These are phyloP conservation scores for Penaeus indicus DNA, from an alignment of 1,140 invertebrate species.

Conservation along the genomic window DNA sequence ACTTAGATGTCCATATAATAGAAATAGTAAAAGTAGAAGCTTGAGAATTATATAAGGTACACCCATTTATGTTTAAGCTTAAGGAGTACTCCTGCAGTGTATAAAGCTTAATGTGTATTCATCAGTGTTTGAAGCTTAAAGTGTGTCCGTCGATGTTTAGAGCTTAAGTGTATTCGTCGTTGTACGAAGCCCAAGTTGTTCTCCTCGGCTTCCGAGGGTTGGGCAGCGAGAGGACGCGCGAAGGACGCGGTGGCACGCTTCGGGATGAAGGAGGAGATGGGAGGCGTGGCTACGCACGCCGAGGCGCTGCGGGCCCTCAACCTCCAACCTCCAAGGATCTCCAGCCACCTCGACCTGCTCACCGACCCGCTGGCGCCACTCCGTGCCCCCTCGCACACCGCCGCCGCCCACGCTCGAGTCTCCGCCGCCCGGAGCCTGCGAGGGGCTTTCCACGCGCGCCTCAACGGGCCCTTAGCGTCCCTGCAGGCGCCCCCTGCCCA, in stretches of 20 bases:
- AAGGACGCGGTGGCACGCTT: conserved; percentile 2
- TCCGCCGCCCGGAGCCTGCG: conserved; percentile 4
- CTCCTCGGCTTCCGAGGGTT: background rate
- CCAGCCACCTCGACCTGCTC: conserved; percentile 52
- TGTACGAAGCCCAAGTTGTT: background rate
- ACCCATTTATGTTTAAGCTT: too few relatives aligned
- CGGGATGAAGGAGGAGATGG: conserved; percentile 36
- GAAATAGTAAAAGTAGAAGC: background rate
- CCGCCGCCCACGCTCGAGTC: conserved; percentile 16
- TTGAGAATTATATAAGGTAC: conserved; percentile 24
- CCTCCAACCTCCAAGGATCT: conserved; percentile 56
- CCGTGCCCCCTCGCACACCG: conserved; percentile 18
- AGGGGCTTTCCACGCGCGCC: conserved; percentile 31
- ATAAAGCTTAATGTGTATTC: too few relatives aligned
- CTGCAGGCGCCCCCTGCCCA: conserved; percentile 37
- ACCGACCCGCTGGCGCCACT: conserved; percentile 49
- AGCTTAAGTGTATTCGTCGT: background rate
- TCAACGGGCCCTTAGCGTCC: conserved; percentile 48
- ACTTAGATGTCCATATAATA: too few relatives aligned
- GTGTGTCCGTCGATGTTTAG: background rate
- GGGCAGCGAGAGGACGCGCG: background rate
- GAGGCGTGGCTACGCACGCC: background rate
- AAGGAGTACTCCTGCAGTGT: too few relatives aligned
- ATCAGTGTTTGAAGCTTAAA: too few relatives aligned
- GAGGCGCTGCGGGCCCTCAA: conserved; percentile 50